Base-by-base conservation (phyloP, 2,113 vertebrate species). In the Tragelaphus scriptus region DNA sequence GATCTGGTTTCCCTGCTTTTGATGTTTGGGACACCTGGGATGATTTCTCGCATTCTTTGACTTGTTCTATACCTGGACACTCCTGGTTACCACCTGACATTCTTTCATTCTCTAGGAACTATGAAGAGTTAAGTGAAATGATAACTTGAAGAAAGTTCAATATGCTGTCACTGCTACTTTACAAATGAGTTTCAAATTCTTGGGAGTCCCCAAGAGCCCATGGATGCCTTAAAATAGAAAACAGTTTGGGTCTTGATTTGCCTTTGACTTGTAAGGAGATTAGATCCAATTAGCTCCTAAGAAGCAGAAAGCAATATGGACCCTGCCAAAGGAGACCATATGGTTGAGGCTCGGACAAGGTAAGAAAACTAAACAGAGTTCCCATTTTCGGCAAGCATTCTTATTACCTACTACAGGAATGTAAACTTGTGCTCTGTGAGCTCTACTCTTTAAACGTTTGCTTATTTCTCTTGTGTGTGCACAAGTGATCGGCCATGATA, bases 181-280 rank as follows among this genome's bases (percentile, higher is more conserved):
- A 75, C n/a, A 89, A 68, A 51, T 63, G 21, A 97, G 36, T 28
- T 86, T 19, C 32, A 56, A 28, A 56, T 51, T 93, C 58, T 51
- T 7, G 51, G 58, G 11, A 92, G 59, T 19, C 10, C 36, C 14
- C 0, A 44, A 51, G 30, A 21, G 7, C 12, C 36, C 49, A 77
- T 40, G 49, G 32, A 19, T 87, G 13, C 15, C 16, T 95, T 90
- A 87, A 58, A 88, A 87, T 28, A 85, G 26, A 95, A 68, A 71
- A 77, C 9, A 86, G 17, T 86, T 94, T 91, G 49, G 25, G 30
- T 82, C 94, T 82, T 97, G 28, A 90, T 96, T 92, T 86, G 7
- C 3, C 28, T 97, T 96, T 90, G 58, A 59, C 25, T 53, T 92
- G 6, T 49, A 59, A 84, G 93, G 82, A 32, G 8, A 47, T 91